A percentile compares a stretch with the other conserved stretches of the same genome.
phyloP scores from a whole-genome alignment of 2,797 vertebrate species.

The Oryzias sinensis region DNA sequence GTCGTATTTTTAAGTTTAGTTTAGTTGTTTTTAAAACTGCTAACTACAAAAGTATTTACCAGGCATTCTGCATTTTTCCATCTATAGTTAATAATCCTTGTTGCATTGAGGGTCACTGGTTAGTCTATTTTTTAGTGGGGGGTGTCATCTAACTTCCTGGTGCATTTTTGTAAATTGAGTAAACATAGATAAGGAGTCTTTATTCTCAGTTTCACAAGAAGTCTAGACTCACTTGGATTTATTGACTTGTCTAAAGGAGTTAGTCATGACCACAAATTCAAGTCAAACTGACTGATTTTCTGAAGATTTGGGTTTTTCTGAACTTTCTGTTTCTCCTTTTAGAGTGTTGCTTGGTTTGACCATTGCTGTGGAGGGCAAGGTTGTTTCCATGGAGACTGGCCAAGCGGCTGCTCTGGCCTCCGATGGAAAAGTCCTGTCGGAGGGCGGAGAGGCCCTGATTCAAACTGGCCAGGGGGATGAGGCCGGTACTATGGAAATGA shows the following conservation, averaged over 20 bases:
- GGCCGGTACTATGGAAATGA: conserved; percentile 89
- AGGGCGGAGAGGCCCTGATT: conserved; percentile 81
- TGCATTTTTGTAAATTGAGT: too few species aligned
- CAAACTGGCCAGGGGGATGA: conserved; percentile 76
- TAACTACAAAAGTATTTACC: too few species aligned
- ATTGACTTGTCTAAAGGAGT: neutral
- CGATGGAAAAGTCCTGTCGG: conserved; percentile 88
- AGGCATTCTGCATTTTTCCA: too few species aligned
- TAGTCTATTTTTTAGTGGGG: neutral
- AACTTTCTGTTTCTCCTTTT: neutral
- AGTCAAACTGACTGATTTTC: neutral
- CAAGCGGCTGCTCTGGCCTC: conserved; percentile 80
- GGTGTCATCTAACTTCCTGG: too few species aligned
- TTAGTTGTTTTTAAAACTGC: too few species aligned
- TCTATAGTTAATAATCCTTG: too few species aligned
- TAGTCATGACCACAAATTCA: neutral
- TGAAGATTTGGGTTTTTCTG: neutral
- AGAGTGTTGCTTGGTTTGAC: conserved; percentile 27
- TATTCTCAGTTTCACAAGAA: neutral
- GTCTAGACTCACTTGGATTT: neutral
- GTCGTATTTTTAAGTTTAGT: too few species aligned
- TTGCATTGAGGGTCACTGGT: too few species aligned
- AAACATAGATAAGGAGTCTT: neutral
- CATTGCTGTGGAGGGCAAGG: conserved; percentile 68
- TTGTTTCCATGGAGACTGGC: conserved; percentile 65